These are phyloP conservation scores for Silurus glanis DNA, from an alignment of 2,113 vertebrate genomes.

Conservation along the genomic window DNA sequence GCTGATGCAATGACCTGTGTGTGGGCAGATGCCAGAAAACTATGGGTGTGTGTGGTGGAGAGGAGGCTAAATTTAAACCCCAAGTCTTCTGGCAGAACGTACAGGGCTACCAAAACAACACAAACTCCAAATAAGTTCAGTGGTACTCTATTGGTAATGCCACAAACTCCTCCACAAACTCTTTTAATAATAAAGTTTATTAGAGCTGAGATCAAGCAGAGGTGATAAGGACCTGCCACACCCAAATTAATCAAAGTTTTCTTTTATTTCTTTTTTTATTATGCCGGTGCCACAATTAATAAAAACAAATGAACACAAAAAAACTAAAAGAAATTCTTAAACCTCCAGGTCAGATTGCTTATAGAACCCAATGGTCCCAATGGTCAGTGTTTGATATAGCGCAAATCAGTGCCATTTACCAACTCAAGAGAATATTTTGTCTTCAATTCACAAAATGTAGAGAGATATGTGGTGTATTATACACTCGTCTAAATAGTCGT, in stretches of 20 bases:
- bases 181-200: conserved; percentile 26
- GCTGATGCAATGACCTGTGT: conserved; percentile 57
- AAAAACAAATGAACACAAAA: neutral
- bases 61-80: conserved; percentile 79
- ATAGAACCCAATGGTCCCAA: no score
- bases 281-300: neutral
- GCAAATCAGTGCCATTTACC: neutral
- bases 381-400: neutral
- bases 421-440: neutral
- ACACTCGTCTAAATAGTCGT: neutral
- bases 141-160: conserved; percentile 44
- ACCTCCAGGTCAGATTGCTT: neutral
- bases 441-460: conserved; percentile 1
- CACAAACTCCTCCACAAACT: conserved; percentile 19
- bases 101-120: conserved; percentile 71
- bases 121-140: conserved; percentile 74
- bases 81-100: conserved; percentile 66
- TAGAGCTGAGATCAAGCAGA: neutral
- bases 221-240: neutral
- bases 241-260: neutral
- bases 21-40: conserved; percentile 62
- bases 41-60: conserved; percentile 66
- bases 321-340: no score
- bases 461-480: conserved; percentile 11
- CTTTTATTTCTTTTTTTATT: neutral